A percentile compares a stretch with the other conserved stretches of the same genome.
These are phyloP conservation scores for Eurois occulta DNA, from an alignment of 2,888 invertebrate genomes.

Conservation along the genomic window DNA sequence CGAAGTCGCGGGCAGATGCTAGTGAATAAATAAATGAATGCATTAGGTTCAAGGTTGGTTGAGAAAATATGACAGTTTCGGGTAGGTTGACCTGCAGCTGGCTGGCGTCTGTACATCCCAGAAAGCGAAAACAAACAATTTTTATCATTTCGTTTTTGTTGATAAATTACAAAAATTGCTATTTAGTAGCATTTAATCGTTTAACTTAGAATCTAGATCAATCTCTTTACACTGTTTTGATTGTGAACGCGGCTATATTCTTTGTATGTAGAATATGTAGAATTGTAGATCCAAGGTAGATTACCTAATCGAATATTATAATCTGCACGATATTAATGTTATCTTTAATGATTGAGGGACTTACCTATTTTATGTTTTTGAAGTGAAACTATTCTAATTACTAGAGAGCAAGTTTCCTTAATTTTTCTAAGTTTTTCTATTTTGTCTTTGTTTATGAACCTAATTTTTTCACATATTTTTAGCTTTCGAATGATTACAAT, in stretches of 20 bases:
- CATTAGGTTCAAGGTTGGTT: no score
- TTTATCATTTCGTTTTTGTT: conserved; percentile 4
- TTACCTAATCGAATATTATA: not conserved
- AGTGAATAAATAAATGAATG: no score
- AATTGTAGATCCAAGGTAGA: not conserved
- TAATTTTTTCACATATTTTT: no score
- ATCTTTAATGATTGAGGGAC: not conserved
- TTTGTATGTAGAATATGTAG: not conserved
- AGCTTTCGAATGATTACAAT: no score
- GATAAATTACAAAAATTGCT: not conserved
- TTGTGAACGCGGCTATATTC: not conserved
- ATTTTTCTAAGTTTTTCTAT: no score
- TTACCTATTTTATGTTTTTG: not conserved
- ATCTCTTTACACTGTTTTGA: not conserved
- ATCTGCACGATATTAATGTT: not conserved
- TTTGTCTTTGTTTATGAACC: no score
- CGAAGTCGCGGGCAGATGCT: no score
- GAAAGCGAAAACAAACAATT: not conserved
- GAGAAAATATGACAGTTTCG: no score
- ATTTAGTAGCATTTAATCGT: not conserved
- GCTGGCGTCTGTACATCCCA: no score
- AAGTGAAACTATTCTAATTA: no score
- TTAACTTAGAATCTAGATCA: not conserved
- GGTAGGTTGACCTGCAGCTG: no score
- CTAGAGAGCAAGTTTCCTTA: no score